phyloP scores from a whole-genome alignment of 2,888 invertebrate genomes.

The Trichopoda pennipes region DNA sequence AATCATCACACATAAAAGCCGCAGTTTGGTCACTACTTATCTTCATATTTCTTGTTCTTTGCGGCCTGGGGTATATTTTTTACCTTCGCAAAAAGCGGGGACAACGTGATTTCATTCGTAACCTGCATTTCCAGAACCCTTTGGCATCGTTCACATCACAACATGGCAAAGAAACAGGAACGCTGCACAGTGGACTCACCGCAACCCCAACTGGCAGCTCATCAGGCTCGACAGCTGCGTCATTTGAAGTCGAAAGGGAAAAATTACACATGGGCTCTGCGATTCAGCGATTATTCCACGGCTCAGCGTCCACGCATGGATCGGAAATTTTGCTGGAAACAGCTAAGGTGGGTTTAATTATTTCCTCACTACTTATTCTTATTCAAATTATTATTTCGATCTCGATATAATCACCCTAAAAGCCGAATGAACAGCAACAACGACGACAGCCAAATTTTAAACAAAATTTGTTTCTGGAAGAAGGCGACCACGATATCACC shows the following conservation, averaged over 20 bases:
- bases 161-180: slow-evolving; percentile 44
- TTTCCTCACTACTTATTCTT: neutral
- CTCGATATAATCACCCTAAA: slow-evolving; percentile 10
- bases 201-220: slow-evolving; percentile 60
- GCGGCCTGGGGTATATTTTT: slow-evolving; percentile 75
- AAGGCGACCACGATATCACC: slow-evolving; percentile 72
- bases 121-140: slow-evolving; percentile 81
- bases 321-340: slow-evolving; percentile 75
- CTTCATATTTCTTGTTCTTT: slow-evolving; percentile 65
- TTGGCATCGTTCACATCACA: slow-evolving; percentile 73
- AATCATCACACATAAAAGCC: slow-evolving; percentile 59
- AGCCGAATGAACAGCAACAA: slow-evolving; percentile 69
- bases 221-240: slow-evolving; percentile 66
- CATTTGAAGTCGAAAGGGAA: slow-evolving; percentile 70
- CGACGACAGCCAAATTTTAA: slow-evolving; percentile 45
- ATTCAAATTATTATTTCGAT: slow-evolving; percentile 6
- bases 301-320: slow-evolving; percentile 68
- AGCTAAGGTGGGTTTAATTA: slow-evolving; percentile 70
- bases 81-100: slow-evolving; percentile 81
- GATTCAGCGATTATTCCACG: slow-evolving; percentile 73
- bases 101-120: slow-evolving; percentile 80
- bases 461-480: slow-evolving; percentile 71
- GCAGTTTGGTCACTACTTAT: slow-evolving; percentile 64
- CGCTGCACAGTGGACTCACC: slow-evolving; percentile 60
- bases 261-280: slow-evolving; percentile 72